Evolutionary conservation across 2,113 vertebrate species (phyloP), one percentile per base, ranked within the genome.

Genomic region (Balaeniceps rex): DNA sequence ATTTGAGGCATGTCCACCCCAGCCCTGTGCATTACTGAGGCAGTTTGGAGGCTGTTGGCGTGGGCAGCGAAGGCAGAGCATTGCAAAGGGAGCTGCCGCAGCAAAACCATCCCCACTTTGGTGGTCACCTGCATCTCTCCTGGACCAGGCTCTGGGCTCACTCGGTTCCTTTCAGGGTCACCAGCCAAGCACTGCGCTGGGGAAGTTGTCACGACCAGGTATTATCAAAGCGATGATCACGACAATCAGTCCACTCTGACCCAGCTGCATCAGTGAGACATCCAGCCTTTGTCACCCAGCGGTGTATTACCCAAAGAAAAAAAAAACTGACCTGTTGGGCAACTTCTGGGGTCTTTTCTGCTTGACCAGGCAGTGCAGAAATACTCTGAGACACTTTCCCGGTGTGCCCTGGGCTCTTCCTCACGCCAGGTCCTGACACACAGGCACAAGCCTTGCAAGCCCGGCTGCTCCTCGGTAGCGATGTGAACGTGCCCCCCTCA

Each of bases 361-460:
- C 63, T 72, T 61, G 18, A 44, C 58, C 54, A 66, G n/a, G 23
- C 58, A 57, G 49, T 34, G 19, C 24, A 85, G 38, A 78, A 88
- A 88, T 57, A 25, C 16, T 36, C 54, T 26, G 33, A 91, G 47
- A 42, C 36, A 23, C 11, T 22, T 88, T 78, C 10, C 6, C 2
- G 5, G 44, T 11, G 13, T 63, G 34, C 3, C 13, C 22, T 23
- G 31, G 21, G 18, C 26, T 79, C 31, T 70, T 90, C 46, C 28
- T 93, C 36, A 19, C 6, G 10, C n/a, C 64, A 87, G 15, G 12
- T 65, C 19, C 64, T 94, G 55, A 33, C 34, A 57, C 40, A 60
- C 0, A 0, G 28, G 10, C 55, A 44, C 16, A 42, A 60, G 19
- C 25, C 52, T 69, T 55, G 19, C 29, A 47, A 87, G 19, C 13